Evolutionary conservation across 53 echinoderm and acorn worm genomes (phyloP).

Genomic region (Actinopyga echinites): DNA sequence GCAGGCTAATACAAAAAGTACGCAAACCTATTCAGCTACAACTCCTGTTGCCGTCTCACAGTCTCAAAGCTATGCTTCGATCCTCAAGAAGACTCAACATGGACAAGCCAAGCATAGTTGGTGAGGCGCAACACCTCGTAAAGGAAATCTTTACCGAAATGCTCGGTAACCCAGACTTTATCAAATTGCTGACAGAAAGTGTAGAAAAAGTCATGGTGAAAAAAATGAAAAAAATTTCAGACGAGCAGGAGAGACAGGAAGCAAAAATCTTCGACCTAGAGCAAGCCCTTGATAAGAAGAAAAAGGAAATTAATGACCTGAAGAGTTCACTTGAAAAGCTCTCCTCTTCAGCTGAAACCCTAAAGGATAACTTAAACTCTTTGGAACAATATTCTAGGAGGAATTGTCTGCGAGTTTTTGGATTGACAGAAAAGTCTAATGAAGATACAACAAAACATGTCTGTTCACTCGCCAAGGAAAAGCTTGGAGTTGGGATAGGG

Average conservation of each 20-base stretch:
- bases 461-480: no score
- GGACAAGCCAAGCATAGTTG: background rate
- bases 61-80: background rate
- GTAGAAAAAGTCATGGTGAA: background rate
- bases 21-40: background rate
- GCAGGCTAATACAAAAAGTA: constrained; percentile 3
- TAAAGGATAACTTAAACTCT: background rate
- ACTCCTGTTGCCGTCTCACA: background rate
- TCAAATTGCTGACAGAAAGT: background rate
- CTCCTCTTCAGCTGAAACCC: background rate
- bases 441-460: no score
- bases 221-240: constrained; percentile 5
- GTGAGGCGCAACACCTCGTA: constrained; percentile 3
- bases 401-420: constrained; percentile 5
- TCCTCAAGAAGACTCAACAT: background rate
- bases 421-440: background rate
- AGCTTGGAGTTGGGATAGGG: background rate
- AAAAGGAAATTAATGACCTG: constrained; percentile 3
- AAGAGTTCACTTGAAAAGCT: background rate
- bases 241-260: no score
- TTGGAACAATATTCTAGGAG: constrained; percentile 1
- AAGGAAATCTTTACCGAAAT: constrained; percentile 11
- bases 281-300: constrained; percentile 1
- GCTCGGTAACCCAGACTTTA: background rate
- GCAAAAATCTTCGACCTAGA: background rate